Conservation (phyloP, 2,888 invertebrate genomes). For the Volucella inanis region DNA sequence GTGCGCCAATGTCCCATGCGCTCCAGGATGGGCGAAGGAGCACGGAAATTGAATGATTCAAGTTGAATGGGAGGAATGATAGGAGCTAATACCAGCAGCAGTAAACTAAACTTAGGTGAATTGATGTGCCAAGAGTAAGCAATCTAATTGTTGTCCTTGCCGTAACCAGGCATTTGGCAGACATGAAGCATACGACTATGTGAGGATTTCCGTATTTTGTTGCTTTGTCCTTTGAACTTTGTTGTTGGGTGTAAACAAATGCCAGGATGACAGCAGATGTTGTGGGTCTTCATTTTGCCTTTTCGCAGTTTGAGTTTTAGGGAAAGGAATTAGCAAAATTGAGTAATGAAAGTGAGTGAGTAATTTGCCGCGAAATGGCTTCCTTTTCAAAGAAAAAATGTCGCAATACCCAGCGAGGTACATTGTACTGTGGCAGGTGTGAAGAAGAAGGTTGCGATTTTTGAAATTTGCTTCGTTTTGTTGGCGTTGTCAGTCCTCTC, state of each 20-base stretch:
- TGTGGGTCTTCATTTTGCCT: conserved; percentile 19
- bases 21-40: background rate
- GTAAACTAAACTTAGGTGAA: conserved; percentile 33
- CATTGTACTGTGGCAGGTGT: too few relatives aligned
- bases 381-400: conserved; percentile 2
- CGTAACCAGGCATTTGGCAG: conserved; percentile 8
- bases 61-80: conserved; percentile 52
- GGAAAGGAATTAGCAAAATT: background rate
- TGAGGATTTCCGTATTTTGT: conserved; percentile 11
- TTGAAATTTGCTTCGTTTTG: too few relatives aligned
- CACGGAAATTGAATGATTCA: conserved; percentile 72
- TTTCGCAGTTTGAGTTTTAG: conserved; percentile 16
- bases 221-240: conserved; percentile 45
- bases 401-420: background rate
- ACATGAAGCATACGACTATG: conserved; percentile 8
- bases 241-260: conserved; percentile 37
- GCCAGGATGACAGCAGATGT: conserved; percentile 16
- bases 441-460: too few relatives aligned
- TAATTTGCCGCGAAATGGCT: conserved; percentile 1
- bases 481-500: too few relatives aligned
- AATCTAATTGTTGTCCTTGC: conserved; percentile 66
- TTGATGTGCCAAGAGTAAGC: conserved; percentile 72
- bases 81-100: background rate
- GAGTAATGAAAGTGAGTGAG: background rate
- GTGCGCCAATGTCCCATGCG: conserved; percentile 1